phyloP scores from a whole-genome alignment of 37 sponge, comb jelly and placozoan species.

The Chondrosia reniformis region DNA sequence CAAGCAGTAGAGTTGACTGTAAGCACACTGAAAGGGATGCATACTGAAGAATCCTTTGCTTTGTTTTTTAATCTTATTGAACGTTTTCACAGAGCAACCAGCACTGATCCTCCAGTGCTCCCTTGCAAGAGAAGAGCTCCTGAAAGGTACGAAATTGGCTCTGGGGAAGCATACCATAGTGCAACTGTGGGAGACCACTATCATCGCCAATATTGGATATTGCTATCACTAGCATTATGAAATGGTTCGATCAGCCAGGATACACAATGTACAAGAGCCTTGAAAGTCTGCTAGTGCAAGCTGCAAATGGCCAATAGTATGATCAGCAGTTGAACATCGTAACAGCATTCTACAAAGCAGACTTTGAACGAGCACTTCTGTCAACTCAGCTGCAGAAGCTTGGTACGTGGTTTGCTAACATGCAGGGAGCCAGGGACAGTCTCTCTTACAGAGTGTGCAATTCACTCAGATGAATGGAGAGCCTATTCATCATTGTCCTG shows the following conservation, averaged over 20 bases:
- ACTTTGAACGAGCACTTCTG: conserved; percentile 34
- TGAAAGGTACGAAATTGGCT: conserved; percentile 8
- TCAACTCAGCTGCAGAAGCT: conserved; percentile 32
- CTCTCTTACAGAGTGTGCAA: conserved; percentile 13
- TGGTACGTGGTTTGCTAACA: conserved; percentile 31
- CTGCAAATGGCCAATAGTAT: conserved; percentile 23
- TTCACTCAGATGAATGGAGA: not conserved
- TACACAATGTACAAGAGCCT: conserved; percentile 26
- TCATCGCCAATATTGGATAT: conserved; percentile 32
- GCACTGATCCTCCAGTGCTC: conserved; percentile 18
- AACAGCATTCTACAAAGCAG: conserved; percentile 32
- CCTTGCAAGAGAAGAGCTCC: conserved; percentile 47
- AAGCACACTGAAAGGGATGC: conserved; percentile 28
- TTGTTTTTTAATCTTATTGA: conserved; percentile 26
- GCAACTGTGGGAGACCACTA: conserved; percentile 30
- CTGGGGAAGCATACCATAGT: conserved; percentile 20
- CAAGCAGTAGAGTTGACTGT: conserved; percentile 25
- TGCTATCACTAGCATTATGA: conserved; percentile 7
- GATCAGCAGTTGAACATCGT: not conserved
- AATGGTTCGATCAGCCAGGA: conserved; percentile 33
- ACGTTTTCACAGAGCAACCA: not conserved
- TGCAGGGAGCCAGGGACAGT: not conserved
- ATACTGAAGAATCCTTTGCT: conserved; percentile 28
- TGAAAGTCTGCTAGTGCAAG: conserved; percentile 24
- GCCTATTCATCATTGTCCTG: not conserved